A percentile compares a stretch with the other conserved stretches of the same genome.
phyloP scores from a whole-genome alignment of 2,113 vertebrate species.

The Chlamydotis undulata region DNA sequence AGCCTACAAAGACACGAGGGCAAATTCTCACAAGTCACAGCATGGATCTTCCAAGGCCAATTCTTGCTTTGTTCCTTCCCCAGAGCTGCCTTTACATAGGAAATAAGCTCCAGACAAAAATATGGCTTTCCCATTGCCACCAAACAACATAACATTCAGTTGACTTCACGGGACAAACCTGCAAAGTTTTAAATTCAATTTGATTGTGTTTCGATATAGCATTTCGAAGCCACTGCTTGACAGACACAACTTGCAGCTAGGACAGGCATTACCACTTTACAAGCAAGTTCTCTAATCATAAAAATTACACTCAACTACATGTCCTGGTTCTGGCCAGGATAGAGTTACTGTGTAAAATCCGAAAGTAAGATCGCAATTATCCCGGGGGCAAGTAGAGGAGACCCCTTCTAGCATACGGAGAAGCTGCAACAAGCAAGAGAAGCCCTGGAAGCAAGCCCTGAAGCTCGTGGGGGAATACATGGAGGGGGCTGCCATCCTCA shows the following conservation, averaged over 20 bases:
- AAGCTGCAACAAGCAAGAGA: neutral
- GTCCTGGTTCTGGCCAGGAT: too few relatives aligned
- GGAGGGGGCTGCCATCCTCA: neutral
- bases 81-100: neutral
- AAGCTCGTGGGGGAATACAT: neutral
- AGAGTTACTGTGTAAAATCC: neutral
- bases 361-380: neutral
- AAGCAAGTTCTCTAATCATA: neutral
- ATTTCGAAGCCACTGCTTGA: neutral
- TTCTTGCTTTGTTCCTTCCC: neutral
- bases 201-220: neutral
- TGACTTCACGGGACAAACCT: neutral
- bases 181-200: neutral
- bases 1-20: neutral
- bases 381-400: neutral
- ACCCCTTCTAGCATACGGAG: neutral
- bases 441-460: neutral
- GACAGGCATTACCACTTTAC: neutral
- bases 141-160: neutral
- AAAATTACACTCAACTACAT: neutral
- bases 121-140: neutral
- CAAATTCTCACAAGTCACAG: conserved; percentile 4
- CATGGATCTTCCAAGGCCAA: neutral
- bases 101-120: neutral
- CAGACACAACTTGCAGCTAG: neutral